Percentiles rank a stretch among this genome's conserved stretches.
phyloP scores from a whole-genome alignment of 2,113 vertebrate species.

The Noturus placidus region DNA sequence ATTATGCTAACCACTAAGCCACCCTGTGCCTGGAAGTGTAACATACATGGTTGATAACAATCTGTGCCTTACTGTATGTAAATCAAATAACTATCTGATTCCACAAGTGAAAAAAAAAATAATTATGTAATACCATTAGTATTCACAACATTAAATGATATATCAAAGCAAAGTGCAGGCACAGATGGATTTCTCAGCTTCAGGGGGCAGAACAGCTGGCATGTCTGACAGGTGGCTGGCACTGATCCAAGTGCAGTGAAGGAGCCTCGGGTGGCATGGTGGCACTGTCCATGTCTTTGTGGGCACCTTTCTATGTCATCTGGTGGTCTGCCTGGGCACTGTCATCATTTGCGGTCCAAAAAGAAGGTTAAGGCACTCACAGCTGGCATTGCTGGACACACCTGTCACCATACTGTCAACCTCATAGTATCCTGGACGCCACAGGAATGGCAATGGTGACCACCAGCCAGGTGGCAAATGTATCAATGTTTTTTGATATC shows the following conservation, averaged over 20 bases:
- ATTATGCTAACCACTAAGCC: no score
- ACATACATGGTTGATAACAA: not conserved
- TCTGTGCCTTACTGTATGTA: not conserved
- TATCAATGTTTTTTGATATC: not conserved
- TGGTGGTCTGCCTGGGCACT: conserved; percentile 46
- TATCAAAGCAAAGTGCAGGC: conserved; percentile 41
- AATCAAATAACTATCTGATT: not conserved
- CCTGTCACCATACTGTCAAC: conserved; percentile 44
- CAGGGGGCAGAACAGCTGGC: conserved; percentile 47
- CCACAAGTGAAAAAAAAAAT: conserved; percentile 16
- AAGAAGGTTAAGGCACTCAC: conserved; percentile 44
- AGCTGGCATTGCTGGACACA: conserved; percentile 51
- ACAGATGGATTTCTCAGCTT: conserved; percentile 51
- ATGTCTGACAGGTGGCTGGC: conserved; percentile 52
- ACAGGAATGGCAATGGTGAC: conserved; percentile 42
- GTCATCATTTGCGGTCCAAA: conserved; percentile 41
- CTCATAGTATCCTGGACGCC: conserved; percentile 37
- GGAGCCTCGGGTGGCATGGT: conserved; percentile 31
- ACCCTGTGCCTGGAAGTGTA: no score
- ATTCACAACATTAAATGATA: conserved; percentile 43
- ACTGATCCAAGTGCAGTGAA: conserved; percentile 20
- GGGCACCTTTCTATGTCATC: conserved; percentile 30
- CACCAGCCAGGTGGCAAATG: conserved; percentile 4
- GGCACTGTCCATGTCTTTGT: conserved; percentile 36
- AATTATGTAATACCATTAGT: conserved; percentile 40